A percentile compares a stretch with the other conserved stretches of the same genome.
phyloP scores from a whole-genome alignment of 2,113 vertebrate species.

The Oncorhynchus gorbuscha region DNA sequence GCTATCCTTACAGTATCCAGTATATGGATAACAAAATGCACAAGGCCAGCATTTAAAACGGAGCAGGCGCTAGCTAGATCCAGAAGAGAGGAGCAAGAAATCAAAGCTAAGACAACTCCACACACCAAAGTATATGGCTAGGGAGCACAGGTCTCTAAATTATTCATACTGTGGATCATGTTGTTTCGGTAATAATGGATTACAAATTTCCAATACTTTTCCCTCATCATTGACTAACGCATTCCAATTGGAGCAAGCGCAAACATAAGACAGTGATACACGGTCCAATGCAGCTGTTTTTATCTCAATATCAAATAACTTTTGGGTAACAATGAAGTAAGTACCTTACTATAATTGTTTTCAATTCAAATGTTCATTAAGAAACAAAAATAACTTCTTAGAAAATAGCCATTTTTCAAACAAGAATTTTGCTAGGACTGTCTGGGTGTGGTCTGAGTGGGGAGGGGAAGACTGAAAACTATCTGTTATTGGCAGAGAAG shows the following conservation, averaged over 20 bases:
- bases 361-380: too few species aligned
- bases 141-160: conserved; percentile 54
- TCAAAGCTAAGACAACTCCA: conserved; percentile 42
- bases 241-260: conserved; percentile 4
- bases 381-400: too few species aligned
- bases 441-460: too few species aligned
- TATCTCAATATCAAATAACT: too few species aligned
- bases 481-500: too few species aligned
- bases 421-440: too few species aligned
- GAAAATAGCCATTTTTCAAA: too few species aligned
- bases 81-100: conserved; percentile 30
- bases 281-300: too few species aligned
- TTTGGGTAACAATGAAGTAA: too few species aligned
- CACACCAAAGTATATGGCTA: conserved; percentile 39
- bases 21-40: conserved; percentile 18
- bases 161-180: conserved; percentile 60
- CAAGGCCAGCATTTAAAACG: conserved; percentile 27
- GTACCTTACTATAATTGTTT: too few species aligned
- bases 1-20: conserved; percentile 10
- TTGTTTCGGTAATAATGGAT: conserved; percentile 65
- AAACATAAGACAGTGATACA: conserved; percentile 7
- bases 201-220: conserved; percentile 32
- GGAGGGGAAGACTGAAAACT: too few species aligned
- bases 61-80: conserved; percentile 12
- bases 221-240: conserved; percentile 15